Evolutionary conservation across 2,888 invertebrate species (phyloP).

Genomic region (Linnaemya tessellans): DNA sequence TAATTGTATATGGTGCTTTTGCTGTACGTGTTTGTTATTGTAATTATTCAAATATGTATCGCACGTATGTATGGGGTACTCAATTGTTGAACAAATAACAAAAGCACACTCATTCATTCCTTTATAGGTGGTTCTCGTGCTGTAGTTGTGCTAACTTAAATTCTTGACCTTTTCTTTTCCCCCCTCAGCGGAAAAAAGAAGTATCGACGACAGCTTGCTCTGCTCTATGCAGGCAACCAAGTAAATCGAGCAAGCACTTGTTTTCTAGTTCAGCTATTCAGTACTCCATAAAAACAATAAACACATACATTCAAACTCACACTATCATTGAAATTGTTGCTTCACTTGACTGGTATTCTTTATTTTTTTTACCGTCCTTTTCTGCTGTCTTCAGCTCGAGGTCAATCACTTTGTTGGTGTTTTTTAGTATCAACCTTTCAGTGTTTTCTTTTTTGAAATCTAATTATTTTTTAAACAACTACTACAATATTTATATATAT

Average conservation of each 20-base stretch:
- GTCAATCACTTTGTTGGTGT: slow-evolving; percentile 68
- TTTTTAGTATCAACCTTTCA: slow-evolving; percentile 11
- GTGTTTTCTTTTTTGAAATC: slow-evolving; percentile 8
- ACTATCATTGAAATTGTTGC: slow-evolving; percentile 66
- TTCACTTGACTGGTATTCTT: slow-evolving; percentile 66
- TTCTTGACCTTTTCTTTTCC: slow-evolving; percentile 71
- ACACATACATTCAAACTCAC: slow-evolving; percentile 41
- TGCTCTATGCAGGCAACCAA: slow-evolving; percentile 61
- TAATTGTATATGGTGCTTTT: slow-evolving; percentile 33
- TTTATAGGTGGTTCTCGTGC: slow-evolving; percentile 4
- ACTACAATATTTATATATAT: background rate
- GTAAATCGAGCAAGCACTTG: slow-evolving; percentile 70
- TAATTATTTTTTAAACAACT: background rate
- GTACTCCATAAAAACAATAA: slow-evolving; percentile 63
- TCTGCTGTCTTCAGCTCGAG: slow-evolving; percentile 64
- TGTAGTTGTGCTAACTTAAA: slow-evolving; percentile 50
- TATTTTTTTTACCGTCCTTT: slow-evolving; percentile 48
- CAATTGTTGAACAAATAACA: slow-evolving; percentile 46
- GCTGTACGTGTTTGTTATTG: slow-evolving; percentile 24
- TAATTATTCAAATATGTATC: slow-evolving; percentile 38
- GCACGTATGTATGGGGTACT: slow-evolving; percentile 4
- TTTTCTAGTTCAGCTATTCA: slow-evolving; percentile 70
- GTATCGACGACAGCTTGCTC: slow-evolving; percentile 30
- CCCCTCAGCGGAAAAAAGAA: slow-evolving; percentile 39
- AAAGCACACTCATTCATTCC: slow-evolving; percentile 12